These are phyloP conservation scores for Meteorus sp. DNA, from an alignment of 1,140 invertebrate species.

Conservation along the genomic window DNA sequence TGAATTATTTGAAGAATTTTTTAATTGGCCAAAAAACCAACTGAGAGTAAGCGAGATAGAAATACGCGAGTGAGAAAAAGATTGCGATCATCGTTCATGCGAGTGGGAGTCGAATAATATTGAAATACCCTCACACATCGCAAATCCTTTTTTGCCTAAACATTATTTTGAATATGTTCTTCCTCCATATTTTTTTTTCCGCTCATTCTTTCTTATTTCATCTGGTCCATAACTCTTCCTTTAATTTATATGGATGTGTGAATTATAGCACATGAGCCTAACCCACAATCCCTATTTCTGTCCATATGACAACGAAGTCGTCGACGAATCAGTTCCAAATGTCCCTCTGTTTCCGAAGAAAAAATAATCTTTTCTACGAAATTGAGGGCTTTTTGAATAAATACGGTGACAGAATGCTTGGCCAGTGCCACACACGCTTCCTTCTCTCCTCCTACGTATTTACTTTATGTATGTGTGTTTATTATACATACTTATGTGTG, in stretches of 20 bases:
- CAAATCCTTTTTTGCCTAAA: conserved; percentile 11
- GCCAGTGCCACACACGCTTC: no score
- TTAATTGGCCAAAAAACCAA: conserved; percentile 34
- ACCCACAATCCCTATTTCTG: neutral
- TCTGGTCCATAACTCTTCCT: no score
- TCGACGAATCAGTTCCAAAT: neutral
- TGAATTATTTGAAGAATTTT: conserved; percentile 36
- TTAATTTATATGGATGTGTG: neutral
- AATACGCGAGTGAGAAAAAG: no score
- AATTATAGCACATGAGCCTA: neutral
- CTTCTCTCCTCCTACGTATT: neutral
- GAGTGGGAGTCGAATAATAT: conserved; percentile 27
- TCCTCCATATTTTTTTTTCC: neutral
- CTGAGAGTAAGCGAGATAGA: no score
- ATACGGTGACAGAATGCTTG: conserved; percentile 24
- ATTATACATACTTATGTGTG: no score
- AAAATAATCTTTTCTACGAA: conserved; percentile 27
- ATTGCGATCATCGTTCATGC: conserved; percentile 20
- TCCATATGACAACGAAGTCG: conserved; percentile 6
- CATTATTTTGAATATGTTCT: no score
- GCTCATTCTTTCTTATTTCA: neutral
- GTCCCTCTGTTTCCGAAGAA: neutral
- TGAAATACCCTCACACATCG: conserved; percentile 9
- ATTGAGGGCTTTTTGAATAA: conserved; percentile 33
- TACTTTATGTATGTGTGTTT: neutral